These are phyloP conservation scores for Ophion costatus DNA, from an alignment of 2,888 invertebrate species.

Conservation along the genomic window DNA sequence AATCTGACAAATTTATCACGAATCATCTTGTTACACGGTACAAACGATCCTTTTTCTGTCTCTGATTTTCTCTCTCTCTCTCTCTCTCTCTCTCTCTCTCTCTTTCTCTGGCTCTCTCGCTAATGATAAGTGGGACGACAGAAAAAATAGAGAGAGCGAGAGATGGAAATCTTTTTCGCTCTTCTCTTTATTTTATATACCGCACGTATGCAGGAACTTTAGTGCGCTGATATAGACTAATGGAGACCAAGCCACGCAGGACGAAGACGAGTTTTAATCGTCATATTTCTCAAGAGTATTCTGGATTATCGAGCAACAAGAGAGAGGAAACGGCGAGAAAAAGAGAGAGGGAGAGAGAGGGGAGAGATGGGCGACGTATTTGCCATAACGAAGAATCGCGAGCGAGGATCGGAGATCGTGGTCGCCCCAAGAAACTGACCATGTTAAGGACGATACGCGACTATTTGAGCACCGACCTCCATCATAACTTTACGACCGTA, in stretches of 20 bases:
- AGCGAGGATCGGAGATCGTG: neutral
- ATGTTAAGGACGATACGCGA: conserved; percentile 14
- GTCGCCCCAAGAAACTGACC: conserved; percentile 13
- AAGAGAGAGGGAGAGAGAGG: neutral
- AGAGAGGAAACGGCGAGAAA: neutral
- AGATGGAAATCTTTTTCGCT: neutral
- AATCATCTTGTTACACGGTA: conserved; percentile 22
- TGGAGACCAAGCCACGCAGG: conserved; percentile 56
- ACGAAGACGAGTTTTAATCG: conserved; percentile 36
- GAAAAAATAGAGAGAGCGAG: neutral
- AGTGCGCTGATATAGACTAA: conserved; percentile 56
- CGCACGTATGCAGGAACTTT: neutral
- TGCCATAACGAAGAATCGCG: conserved; percentile 26
- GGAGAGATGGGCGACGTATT: neutral
- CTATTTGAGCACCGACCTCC: conserved; percentile 34
- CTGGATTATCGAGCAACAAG: conserved; percentile 32
- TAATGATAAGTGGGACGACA: conserved; percentile 5
- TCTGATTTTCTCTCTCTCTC: no score
- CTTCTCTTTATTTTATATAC: conserved; percentile 37
- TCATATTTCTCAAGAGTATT: conserved; percentile 38
- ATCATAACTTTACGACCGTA: conserved; percentile 62
- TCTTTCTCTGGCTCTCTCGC: no score
- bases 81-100: no score
- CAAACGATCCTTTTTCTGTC: conserved; percentile 7
- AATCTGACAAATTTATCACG: conserved; percentile 60